Conservation (phyloP, 2,113 vertebrate genomes). For the Meleagris gallopavo region DNA sequence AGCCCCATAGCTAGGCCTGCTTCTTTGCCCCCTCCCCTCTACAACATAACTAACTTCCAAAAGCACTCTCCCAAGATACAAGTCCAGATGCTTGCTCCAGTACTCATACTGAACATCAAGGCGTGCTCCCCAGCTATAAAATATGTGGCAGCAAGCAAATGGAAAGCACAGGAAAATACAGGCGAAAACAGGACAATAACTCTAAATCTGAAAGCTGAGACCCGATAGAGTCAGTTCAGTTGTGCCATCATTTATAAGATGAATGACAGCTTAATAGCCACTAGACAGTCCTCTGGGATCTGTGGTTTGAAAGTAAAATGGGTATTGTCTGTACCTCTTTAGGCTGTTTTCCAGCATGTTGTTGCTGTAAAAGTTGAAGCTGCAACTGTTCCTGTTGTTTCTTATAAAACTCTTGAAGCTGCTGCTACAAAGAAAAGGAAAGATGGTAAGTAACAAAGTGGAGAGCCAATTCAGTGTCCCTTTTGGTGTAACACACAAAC, state of each 20-base stretch:
- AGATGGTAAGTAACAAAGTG: conserved; percentile 74
- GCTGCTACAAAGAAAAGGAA: conserved; percentile 90
- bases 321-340: conserved; percentile 94
- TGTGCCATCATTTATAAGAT: conserved; percentile 82
- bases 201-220: conserved; percentile 77
- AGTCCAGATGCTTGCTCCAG: not conserved
- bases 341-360: conserved; percentile 97
- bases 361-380: conserved; percentile 98
- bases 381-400: conserved; percentile 99
- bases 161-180: conserved; percentile 66
- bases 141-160: conserved; percentile 64
- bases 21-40: conserved; percentile 2
- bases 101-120: not conserved
- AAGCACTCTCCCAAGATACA: conserved; percentile 3
- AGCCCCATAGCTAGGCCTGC: not conserved
- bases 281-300: conserved; percentile 75
- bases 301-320: conserved; percentile 79
- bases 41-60: conserved; percentile 26
- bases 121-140: conserved; percentile 29
- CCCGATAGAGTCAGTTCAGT: conserved; percentile 74
- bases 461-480: conserved; percentile 69
- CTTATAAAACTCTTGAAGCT: conserved; percentile 99
- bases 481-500: conserved; percentile 75
- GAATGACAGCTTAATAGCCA: conserved; percentile 81
- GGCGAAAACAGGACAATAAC: conserved; percentile 75